These are phyloP conservation scores for Creontiades dilutus DNA, from an alignment of 2,888 invertebrate species.

Conservation along the genomic window DNA sequence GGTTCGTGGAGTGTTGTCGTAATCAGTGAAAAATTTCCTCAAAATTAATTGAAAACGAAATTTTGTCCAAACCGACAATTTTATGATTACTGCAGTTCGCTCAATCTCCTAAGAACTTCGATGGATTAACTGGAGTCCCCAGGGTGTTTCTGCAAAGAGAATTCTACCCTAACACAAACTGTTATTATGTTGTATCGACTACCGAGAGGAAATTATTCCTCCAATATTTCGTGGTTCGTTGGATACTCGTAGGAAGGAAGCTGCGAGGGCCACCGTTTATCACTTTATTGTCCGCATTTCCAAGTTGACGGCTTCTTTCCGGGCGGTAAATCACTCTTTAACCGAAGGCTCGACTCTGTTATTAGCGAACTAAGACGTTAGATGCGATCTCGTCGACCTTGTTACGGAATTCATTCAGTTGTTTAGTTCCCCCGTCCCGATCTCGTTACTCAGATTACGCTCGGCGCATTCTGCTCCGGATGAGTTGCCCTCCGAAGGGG, in stretches of 20 bases:
- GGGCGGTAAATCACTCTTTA: constrained; percentile 27
- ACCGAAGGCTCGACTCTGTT: not conserved
- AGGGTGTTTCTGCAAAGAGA: no score
- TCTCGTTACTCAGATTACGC: constrained; percentile 50
- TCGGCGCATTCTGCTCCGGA: constrained; percentile 29
- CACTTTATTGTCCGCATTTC: not conserved
- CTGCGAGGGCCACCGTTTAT: not conserved
- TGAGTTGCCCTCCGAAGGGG: not conserved
- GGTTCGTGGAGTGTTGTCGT: no score
- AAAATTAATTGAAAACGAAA: no score
- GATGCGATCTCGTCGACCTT: constrained; percentile 45
- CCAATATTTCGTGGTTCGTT: no score
- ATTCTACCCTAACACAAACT: no score
- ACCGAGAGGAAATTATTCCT: no score
- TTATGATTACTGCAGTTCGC: no score
- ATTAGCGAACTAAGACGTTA: constrained; percentile 21
- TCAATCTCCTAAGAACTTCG: no score
- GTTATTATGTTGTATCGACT: no score
- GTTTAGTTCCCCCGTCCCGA: constrained; percentile 8
- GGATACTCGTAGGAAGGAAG: not conserved
- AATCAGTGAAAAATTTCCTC: no score
- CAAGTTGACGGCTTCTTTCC: constrained; percentile 22
- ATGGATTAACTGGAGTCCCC: no score
- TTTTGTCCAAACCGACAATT: no score
- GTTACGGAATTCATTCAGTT: constrained; percentile 51